Evolutionary conservation across 2,113 vertebrate species (phyloP), one percentile per base, ranked within the genome.

Genomic region (Mustela nigripes): DNA sequence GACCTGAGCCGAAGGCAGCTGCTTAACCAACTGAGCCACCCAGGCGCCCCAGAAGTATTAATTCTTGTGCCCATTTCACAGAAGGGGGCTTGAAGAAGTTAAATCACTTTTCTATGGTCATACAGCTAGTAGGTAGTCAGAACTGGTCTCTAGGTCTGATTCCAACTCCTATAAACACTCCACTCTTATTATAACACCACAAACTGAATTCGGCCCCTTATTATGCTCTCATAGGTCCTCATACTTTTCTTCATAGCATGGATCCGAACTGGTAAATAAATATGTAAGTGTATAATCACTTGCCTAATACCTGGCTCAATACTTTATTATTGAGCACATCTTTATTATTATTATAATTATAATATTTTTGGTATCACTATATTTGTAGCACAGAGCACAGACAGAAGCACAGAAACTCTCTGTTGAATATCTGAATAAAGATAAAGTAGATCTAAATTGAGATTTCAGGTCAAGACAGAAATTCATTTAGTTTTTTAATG

Each of bases 391-490:
- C 36, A 71, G 33, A 93, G 5, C 3, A 89, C 11, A 86, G 42
- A 48, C 7, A 73, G 24, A 69, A n/a, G 11, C 36, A 63, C 74
- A 65, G 26, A 93, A 82, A 48, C 60, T 31, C 48, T 18, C 48
- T 39, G 5, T 79, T 69, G 39, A 53, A 56, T 62, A 45, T 48
- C 8, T 67, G 28, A 79, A 53, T 78, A 95, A 69, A 91, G 65
- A 53, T 39, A 80, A 80, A 71, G 12, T 80, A 3, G 24, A 58
- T 76, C 48, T 50, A 60, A 78, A 92, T 22, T 73, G 36, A 95
- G 24, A 95, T 74, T 93, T 73, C 62, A 93, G 14, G 14, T 67
- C 67, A 91, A 80, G 60, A 91, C 39, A 8, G 16, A 91, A 93
- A 78, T 58, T 83, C 21, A 92, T 31, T 84, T 71, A 31, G 5